Evolutionary conservation across 2,797 vertebrate genomes (phyloP).

Genomic region (Miichthys miiuy): DNA sequence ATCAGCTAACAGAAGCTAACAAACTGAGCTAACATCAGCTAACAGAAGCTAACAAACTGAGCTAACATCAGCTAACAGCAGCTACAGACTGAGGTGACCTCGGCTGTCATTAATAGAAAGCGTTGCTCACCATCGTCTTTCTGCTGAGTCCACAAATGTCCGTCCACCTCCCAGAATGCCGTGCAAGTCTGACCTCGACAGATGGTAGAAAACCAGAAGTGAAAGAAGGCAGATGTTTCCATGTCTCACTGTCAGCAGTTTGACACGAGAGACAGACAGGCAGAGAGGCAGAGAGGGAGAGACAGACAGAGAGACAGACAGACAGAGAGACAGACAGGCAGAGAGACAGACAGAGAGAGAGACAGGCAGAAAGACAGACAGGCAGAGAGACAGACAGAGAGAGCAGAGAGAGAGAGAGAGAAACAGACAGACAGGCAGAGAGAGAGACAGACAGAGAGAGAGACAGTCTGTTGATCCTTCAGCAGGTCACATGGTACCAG

Average conservation of each 20-base stretch:
- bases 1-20: too few relatives aligned
- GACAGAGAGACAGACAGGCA: too few relatives aligned
- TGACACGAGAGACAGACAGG: slow-evolving; percentile 14
- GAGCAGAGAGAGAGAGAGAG: too few relatives aligned
- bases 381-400: too few relatives aligned
- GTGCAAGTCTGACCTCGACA: slow-evolving; percentile 24
- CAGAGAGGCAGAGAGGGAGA: too few relatives aligned
- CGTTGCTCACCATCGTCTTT: slow-evolving; percentile 42
- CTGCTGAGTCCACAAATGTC: slow-evolving; percentile 57
- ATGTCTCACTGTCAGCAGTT: slow-evolving; percentile 61
- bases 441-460: neutral
- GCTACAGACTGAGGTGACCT: neutral
- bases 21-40: too few relatives aligned
- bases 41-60: too few relatives aligned
- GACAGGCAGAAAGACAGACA: neutral
- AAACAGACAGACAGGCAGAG: too few relatives aligned
- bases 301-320: too few relatives aligned
- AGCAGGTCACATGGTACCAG: too few relatives aligned
- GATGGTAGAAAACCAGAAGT: slow-evolving; percentile 72
- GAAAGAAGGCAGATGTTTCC: slow-evolving; percentile 74
- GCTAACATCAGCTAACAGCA: too few relatives aligned
- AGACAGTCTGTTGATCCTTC: neutral
- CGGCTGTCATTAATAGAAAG: slow-evolving; percentile 50
- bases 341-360: neutral
- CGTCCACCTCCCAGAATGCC: slow-evolving; percentile 55